Conservation (phyloP, 1,140 invertebrate species). For the Grapholita molesta region DNA sequence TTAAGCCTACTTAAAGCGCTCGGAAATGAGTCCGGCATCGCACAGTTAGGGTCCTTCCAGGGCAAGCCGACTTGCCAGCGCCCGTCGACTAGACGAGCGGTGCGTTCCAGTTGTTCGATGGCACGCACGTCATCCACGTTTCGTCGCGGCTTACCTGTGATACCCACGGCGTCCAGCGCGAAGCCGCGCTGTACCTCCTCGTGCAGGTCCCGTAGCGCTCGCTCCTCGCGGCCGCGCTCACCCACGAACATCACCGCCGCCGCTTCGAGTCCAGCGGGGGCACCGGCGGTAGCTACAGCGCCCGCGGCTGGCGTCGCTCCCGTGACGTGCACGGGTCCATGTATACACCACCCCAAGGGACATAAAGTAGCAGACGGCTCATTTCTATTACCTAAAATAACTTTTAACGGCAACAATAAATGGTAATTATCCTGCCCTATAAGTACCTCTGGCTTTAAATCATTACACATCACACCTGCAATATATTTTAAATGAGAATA, state of each 20-base stretch:
- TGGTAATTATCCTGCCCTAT: slow-evolving; percentile 15
- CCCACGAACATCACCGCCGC: background rate
- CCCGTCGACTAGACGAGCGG: no score
- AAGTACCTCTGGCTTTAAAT: background rate
- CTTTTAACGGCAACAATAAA: background rate
- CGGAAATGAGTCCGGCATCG: no score
- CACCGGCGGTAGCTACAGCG: no score
- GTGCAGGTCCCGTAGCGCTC: background rate
- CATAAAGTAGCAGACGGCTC: background rate
- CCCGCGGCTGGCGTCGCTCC: background rate
- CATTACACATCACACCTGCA: background rate
- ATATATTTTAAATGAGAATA: background rate
- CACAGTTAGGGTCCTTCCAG: no score
- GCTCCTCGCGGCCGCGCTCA: background rate
- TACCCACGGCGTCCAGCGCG: background rate
- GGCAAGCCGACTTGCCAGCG: no score
- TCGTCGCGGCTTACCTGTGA: background rate
- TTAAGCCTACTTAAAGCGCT: no score
- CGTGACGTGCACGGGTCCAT: background rate
- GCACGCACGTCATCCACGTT: no score
- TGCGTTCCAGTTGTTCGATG: no score
- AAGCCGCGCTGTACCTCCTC: background rate
- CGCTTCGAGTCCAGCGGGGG: no score
- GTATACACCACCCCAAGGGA: background rate
- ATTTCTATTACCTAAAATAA: background rate